A percentile compares a stretch with the other conserved stretches of the same genome.
phyloP scores from a whole-genome alignment of 2,113 vertebrate genomes.

The Psophia crepitans region DNA sequence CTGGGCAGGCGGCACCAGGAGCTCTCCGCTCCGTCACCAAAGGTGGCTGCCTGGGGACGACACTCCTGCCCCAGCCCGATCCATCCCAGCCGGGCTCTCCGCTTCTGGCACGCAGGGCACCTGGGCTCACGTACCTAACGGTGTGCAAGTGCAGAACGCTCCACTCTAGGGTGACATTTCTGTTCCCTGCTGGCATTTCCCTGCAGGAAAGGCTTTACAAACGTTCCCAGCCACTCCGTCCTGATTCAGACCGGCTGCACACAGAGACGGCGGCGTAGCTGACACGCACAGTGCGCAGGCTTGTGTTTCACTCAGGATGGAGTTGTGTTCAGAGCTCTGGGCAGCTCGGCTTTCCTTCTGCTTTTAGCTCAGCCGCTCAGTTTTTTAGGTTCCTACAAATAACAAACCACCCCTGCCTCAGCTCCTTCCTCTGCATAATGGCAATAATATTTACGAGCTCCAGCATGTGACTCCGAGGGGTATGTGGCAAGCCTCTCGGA shows the following conservation, averaged over 20 bases:
- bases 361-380: not conserved
- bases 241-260: rapidly evolving
- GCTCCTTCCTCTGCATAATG: not conserved
- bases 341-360: not conserved
- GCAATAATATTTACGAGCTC: not conserved
- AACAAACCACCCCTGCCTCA: not conserved
- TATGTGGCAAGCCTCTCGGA: not conserved
- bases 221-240: not conserved
- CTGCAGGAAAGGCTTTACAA: not conserved
- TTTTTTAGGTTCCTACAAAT: not conserved
- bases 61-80: not conserved
- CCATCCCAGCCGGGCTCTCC: not conserved
- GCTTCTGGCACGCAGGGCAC: too few relatives aligned
- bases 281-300: rapidly evolving
- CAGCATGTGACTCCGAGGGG: not conserved
- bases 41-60: rapidly evolving
- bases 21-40: not conserved
- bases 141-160: not conserved
- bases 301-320: rapidly evolving
- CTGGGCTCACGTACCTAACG: not conserved
- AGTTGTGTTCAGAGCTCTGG: not conserved
- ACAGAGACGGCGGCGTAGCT: rapidly evolving
- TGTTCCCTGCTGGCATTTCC: not conserved
- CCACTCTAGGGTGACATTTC: rapidly evolving
- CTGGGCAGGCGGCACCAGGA: not conserved